A percentile compares a stretch with the other conserved stretches of the same genome.
These are phyloP conservation scores for Bubo blakistoni DNA, from an alignment of 2,113 vertebrate species.

Conservation along the genomic window DNA sequence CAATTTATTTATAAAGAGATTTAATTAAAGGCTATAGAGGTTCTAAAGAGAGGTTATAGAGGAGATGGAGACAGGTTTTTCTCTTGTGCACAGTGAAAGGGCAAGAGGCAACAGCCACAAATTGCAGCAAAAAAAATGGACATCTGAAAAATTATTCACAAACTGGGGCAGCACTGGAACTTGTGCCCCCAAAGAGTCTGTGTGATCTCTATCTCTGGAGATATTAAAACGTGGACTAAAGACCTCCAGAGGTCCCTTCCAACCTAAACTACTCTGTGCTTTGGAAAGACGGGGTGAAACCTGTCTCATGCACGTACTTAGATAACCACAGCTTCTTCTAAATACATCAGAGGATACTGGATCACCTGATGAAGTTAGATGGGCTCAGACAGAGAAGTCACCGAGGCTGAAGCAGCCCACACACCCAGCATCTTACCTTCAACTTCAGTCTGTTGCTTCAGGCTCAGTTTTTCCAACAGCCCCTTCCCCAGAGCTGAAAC, in stretches of 20 bases:
- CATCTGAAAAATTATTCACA: neutral
- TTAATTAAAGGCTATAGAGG: neutral
- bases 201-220: neutral
- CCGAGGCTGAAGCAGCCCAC: neutral
- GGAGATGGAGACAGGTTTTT: neutral
- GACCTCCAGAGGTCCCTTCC: neutral
- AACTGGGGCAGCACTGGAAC: neutral
- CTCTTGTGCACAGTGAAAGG: neutral
- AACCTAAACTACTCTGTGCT: neutral
- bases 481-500: neutral
- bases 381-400: neutral
- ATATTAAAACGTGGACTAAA: neutral
- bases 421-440: neutral
- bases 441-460: neutral
- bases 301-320: rapidly evolving
- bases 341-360: neutral
- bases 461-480: neutral
- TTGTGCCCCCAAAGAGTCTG: neutral
- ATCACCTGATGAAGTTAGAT: neutral
- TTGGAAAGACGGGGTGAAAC: neutral
- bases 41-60: neutral
- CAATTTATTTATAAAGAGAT: neutral
- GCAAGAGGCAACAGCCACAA: neutral
- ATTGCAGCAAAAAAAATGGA: neutral
- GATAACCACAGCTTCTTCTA: too few species aligned